These are phyloP conservation scores for Pogona vitticeps DNA, from an alignment of 2,113 vertebrate genomes.

Conservation along the genomic window DNA sequence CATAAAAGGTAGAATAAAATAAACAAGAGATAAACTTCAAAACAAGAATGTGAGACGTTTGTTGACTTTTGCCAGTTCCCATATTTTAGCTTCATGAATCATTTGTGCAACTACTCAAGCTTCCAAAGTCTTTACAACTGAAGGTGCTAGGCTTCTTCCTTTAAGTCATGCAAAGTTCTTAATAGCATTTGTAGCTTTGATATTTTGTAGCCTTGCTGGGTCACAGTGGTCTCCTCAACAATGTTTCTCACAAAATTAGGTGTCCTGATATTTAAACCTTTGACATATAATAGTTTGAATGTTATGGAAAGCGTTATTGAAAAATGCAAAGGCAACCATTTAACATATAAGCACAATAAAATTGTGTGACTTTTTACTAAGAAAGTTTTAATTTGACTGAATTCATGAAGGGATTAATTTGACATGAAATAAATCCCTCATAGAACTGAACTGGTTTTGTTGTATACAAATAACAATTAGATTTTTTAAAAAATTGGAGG, in stretches of 20 bases:
- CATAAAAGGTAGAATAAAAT: neutral
- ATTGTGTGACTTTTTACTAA: no score
- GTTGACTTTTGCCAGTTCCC: neutral
- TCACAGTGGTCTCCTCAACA: neutral
- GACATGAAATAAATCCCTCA: neutral
- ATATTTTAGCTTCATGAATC: neutral
- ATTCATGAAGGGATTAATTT: neutral
- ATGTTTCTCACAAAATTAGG: neutral
- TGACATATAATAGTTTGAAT: neutral
- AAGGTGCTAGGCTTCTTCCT: neutral
- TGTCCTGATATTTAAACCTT: neutral
- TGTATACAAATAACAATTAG: neutral
- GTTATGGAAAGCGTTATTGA: neutral
- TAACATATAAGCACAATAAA: neutral
- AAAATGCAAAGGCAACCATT: neutral
- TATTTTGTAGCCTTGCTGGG: neutral
- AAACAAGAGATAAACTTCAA: neutral
- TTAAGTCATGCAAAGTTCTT: neutral
- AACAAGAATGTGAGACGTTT: neutral
- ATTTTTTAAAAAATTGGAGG: neutral
- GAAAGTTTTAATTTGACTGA: neutral
- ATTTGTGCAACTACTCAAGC: neutral
- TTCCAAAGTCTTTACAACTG: neutral
- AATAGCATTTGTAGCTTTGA: neutral
- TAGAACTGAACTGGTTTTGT: neutral